These are phyloP conservation scores for Parotia lawesii DNA, from an alignment of 2,113 vertebrate genomes.

Conservation along the genomic window DNA sequence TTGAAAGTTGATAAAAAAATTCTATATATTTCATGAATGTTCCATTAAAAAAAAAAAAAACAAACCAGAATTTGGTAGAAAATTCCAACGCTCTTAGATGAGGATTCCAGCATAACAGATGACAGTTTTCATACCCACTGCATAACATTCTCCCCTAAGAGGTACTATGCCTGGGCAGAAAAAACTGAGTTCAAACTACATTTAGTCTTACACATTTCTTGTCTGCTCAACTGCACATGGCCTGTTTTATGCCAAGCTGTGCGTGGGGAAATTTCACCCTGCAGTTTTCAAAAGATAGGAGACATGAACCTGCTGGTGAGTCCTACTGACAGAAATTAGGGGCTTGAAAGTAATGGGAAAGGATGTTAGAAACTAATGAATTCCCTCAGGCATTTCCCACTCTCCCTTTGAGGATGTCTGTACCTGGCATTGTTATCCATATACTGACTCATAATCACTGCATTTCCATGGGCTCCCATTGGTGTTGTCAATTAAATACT, in stretches of 20 bases:
- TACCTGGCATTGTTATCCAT: conserved; percentile 2
- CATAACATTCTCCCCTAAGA: neutral
- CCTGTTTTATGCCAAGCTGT: neutral
- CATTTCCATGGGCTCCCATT: neutral
- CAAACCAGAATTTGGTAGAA: neutral
- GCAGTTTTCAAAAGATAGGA: neutral
- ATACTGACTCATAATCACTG: neutral
- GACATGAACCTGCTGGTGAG: neutral
- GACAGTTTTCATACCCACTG: neutral
- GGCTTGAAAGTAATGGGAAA: neutral
- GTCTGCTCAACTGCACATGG: neutral
- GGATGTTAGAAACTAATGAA: neutral
- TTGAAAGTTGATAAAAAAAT: neutral
- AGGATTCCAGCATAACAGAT: neutral
- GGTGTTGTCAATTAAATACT: conserved; percentile 32
- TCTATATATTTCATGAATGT: neutral
- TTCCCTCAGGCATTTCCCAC: neutral
- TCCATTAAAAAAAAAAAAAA: neutral
- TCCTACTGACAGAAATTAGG: neutral
- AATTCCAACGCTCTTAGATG: neutral
- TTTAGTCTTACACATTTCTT: neutral
- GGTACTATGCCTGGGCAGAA: neutral
- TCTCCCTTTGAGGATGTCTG: neutral
- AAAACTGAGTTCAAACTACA: neutral
- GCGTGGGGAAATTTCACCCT: neutral